phyloP scores from a whole-genome alignment of 2,797 vertebrate species.

The Nyctibius grandis region DNA sequence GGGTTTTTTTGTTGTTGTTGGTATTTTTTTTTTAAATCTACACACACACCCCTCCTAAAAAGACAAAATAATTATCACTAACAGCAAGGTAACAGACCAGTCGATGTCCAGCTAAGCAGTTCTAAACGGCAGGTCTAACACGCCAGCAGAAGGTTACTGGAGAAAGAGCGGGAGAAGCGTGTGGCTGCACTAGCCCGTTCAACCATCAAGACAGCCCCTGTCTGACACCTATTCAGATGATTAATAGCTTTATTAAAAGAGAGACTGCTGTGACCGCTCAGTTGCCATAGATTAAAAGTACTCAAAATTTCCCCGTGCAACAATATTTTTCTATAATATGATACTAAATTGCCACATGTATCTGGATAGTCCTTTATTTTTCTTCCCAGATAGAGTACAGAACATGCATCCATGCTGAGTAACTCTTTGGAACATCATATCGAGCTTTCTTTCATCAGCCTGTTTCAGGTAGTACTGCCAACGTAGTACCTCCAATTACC shows the following conservation, averaged over 20 bases:
- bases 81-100: neutral
- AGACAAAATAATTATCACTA: neutral
- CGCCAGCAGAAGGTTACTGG: neutral
- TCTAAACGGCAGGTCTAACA: neutral
- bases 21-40: neutral
- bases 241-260: neutral
- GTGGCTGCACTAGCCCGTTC: neutral
- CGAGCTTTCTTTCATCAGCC: neutral
- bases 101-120: fast-evolving
- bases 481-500: neutral
- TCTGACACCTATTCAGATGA: neutral
- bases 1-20: neutral
- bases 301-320: neutral
- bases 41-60: neutral
- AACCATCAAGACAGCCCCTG: neutral
- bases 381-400: neutral
- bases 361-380: neutral
- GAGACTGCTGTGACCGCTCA: neutral
- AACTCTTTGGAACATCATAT: neutral
- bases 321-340: neutral
- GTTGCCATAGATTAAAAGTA: neutral
- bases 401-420: neutral
- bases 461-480: neutral
- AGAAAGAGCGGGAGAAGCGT: fast-evolving
- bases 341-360: neutral